Evolutionary conservation across 2,797 vertebrate species (phyloP).

Genomic region (Smutsia temminckii): DNA sequence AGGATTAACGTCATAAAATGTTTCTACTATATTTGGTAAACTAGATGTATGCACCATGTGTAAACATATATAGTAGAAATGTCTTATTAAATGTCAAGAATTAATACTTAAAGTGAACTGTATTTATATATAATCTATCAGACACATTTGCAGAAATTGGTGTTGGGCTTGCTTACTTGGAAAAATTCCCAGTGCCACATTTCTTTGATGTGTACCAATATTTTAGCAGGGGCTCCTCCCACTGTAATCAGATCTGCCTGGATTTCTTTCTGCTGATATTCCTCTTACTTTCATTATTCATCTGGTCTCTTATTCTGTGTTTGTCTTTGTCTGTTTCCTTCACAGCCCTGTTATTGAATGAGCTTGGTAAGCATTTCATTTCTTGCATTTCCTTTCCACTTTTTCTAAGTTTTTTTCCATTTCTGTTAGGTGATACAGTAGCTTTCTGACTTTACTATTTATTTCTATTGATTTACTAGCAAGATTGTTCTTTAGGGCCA

Average conservation of each 20-base stretch:
- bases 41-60: neutral
- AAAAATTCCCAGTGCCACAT: neutral
- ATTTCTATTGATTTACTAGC: constrained; percentile 57
- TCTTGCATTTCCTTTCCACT: constrained; percentile 83
- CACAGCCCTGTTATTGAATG: constrained; percentile 91
- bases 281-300: constrained; percentile 88
- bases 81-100: neutral
- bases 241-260: constrained; percentile 81
- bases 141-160: neutral
- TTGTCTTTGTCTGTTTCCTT: constrained; percentile 89
- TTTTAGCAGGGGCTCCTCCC: neutral
- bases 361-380: constrained; percentile 90
- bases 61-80: constrained; percentile 38
- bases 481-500: constrained; percentile 53
- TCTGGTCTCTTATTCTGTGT: constrained; percentile 90
- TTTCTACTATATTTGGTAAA: constrained; percentile 25
- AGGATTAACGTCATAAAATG: neutral
- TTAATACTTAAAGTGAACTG: neutral
- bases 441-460: constrained; percentile 67
- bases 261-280: constrained; percentile 86
- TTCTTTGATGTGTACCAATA: neutral
- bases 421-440: constrained; percentile 52
- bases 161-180: neutral
- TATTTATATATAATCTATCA: neutral
- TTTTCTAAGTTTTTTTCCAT: constrained; percentile 78